Evolutionary conservation across 2,888 invertebrate genomes (phyloP), one percentile per base, ranked within the genome.

Genomic region (Bhutanitis thaidina): DNA sequence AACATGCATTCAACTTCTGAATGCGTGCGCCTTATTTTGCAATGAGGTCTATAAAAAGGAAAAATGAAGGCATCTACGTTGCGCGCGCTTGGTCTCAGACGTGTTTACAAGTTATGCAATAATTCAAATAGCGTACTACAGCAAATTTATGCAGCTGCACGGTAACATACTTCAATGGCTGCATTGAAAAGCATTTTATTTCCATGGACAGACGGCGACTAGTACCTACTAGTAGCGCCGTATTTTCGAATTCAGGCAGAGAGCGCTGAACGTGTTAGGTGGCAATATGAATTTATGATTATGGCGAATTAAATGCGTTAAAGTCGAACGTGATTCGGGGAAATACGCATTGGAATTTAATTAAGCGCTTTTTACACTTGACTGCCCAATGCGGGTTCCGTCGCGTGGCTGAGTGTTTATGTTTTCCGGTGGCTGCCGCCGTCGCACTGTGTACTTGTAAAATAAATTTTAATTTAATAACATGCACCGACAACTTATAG

Each of bases 71-170:
- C 65, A 65, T 71, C 69, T 66, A 65, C 68, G 74, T 73, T 67
- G 67, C 69, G 58, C 71, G 73, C 71, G 72, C 64, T 64, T 68
- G 75, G 70, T 76, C 77, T 77, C 59, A 76, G 76, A 75, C 81
- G 77, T 86, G 84, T 87, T 86, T 87, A 87, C 87, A 86, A 84
- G 80, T 85, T 84, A 84, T 82, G 81, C 80, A 80, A 85, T 87
- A 85, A 87, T 83, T 88, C 85, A 85, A 85, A 85, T 78, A 78
- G 73, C 77, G 76, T 77, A 73, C 67, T 77, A 78, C 77, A 72
- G 79, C 70, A 85, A 87, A 85, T 87, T 81, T 85, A 87, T 87
- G 81, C 85, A 71, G 74, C 71, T 71, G 73, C 83, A 86, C 81
- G 80, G 78, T 74, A 80, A 81, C 84, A 83, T 77, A 82, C 85